Conservation (phyloP, 2,113 vertebrate genomes). For the Megaleporinus macrocephalus region DNA sequence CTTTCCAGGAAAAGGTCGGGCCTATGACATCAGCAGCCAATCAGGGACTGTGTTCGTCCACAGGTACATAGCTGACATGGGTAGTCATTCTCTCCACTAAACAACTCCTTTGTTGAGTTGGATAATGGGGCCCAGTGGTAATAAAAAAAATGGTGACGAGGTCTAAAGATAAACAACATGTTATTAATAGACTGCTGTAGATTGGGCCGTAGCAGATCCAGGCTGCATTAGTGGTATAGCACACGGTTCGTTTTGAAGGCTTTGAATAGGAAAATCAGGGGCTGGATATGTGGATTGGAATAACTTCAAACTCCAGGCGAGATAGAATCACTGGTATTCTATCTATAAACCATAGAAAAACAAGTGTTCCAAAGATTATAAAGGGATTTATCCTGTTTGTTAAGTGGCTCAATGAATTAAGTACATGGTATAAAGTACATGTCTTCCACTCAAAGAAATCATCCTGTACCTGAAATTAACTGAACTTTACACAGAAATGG, state of each 20-base stretch:
- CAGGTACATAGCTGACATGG: slow-evolving; percentile 27
- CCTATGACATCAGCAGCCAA: slow-evolving; percentile 32
- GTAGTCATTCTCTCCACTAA: slow-evolving; percentile 13
- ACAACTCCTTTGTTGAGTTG: slow-evolving; percentile 32
- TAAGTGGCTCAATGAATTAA: no score
- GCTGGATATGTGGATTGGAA: no score
- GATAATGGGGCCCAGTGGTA: slow-evolving; percentile 37
- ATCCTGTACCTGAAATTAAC: no score
- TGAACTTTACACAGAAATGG: no score
- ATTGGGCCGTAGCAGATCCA: background rate
- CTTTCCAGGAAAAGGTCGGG: slow-evolving; percentile 30
- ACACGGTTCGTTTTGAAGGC: background rate
- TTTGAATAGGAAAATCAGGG: no score
- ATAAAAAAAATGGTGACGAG: slow-evolving; percentile 13
- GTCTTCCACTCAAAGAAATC: no score
- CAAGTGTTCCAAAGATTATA: background rate
- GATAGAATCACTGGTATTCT: no score
- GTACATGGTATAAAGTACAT: no score
- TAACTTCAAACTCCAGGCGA: no score
- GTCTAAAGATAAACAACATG: slow-evolving; percentile 45
- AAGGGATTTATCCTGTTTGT: background rate
- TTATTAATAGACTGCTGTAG: slow-evolving; percentile 27
- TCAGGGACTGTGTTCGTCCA: background rate
- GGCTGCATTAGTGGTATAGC: background rate
- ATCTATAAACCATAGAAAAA: no score